phyloP scores from a whole-genome alignment of 2,113 vertebrate genomes.

The Microcebus griseorufus region DNA sequence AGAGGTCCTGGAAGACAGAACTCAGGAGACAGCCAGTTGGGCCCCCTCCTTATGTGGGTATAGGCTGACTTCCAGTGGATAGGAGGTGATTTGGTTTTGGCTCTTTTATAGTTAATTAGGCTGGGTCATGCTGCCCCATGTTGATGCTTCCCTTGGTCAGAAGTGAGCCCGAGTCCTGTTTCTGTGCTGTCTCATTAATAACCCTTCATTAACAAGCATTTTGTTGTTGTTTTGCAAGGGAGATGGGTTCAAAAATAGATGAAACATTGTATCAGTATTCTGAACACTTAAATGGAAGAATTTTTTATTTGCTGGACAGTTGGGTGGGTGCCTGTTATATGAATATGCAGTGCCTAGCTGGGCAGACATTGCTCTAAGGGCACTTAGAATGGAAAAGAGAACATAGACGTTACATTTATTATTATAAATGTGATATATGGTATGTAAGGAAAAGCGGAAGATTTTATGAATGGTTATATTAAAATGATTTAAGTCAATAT shows the following conservation, averaged over 20 bases:
- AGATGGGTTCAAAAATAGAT: not conserved
- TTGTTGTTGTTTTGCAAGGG: not conserved
- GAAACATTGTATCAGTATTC: not conserved
- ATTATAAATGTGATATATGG: not conserved
- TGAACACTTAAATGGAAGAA: not conserved
- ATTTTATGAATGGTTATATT: not conserved
- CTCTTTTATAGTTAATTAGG: too few species aligned
- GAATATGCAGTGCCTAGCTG: not conserved
- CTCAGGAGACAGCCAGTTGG: too few species aligned
- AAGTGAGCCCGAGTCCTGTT: too few species aligned
- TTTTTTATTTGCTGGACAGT: not conserved
- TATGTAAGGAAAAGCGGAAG: not conserved
- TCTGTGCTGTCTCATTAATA: not conserved
- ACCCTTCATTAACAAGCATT: not conserved
- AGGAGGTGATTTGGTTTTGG: too few species aligned
- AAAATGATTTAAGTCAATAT: not conserved
- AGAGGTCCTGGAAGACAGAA: too few species aligned
- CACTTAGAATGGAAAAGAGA: not conserved
- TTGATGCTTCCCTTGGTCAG: too few species aligned
- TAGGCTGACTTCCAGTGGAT: too few species aligned
- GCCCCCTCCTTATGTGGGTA: too few species aligned
- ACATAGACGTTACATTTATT: not conserved
- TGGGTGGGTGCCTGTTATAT: not conserved
- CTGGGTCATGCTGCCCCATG: too few species aligned
- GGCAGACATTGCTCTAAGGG: not conserved